phyloP scores from a whole-genome alignment of 2,113 vertebrate genomes.

The Ameiurus melas region DNA sequence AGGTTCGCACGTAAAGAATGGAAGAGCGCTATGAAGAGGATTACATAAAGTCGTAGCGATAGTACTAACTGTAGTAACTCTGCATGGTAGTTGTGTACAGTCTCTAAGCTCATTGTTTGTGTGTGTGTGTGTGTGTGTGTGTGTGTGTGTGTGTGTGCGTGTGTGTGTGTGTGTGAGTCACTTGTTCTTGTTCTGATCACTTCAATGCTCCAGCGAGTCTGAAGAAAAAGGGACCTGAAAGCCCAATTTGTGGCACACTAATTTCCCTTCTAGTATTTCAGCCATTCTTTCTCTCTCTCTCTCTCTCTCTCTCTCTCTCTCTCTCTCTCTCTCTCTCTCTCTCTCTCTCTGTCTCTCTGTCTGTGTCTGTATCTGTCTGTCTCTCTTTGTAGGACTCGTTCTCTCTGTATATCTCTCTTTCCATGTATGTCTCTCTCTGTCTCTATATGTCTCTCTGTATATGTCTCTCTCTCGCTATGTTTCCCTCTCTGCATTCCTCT shows the following conservation, averaged over 20 bases:
- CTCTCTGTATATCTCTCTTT: background rate
- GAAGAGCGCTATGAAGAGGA: background rate
- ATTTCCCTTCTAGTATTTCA: conserved; percentile 45
- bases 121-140: background rate
- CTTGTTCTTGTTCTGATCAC: conserved; percentile 25
- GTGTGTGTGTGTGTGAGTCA: background rate
- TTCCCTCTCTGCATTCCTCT: too few relatives aligned
- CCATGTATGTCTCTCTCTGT: background rate
- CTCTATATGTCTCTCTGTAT: background rate
- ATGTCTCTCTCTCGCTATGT: too few relatives aligned
- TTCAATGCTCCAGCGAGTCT: conserved; percentile 17
- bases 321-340: background rate
- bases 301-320: background rate
- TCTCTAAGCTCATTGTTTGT: background rate
- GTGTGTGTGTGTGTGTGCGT: background rate
- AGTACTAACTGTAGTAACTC: background rate
- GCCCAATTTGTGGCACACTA: conserved; percentile 51
- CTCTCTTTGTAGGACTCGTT: background rate
- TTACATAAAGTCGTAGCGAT: background rate
- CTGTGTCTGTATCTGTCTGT: background rate
- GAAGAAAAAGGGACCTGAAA: conserved; percentile 42
- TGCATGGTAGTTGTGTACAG: background rate
- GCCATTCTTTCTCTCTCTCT: conserved; percentile 55
- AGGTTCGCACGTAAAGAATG: background rate
- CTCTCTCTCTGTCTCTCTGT: background rate